A percentile compares a stretch with the other conserved stretches of the same genome.
Conservation (phyloP, 2,113 vertebrate genomes). For the Xiphophorus hellerii region DNA sequence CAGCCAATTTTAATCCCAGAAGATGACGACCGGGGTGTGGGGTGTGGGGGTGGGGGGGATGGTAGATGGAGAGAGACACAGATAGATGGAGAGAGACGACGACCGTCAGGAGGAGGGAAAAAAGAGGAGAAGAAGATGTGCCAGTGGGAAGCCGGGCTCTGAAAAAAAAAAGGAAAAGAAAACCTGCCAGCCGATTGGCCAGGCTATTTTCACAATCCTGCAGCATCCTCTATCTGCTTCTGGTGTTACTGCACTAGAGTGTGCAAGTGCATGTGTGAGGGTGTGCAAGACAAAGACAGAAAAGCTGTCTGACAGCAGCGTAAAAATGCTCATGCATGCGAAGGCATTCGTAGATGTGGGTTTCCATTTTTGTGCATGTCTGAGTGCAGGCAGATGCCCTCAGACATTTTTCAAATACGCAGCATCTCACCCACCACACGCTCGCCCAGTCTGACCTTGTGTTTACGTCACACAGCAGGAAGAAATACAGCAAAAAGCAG, state of each 20-base stretch:
- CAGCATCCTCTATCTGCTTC: slow-evolving; percentile 70
- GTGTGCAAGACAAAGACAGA: slow-evolving; percentile 7
- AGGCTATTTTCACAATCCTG: slow-evolving; percentile 55
- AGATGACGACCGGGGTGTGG: slow-evolving; percentile 48
- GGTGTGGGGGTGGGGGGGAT: slow-evolving; percentile 54
- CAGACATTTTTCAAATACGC: slow-evolving; percentile 54
- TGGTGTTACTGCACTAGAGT: slow-evolving; percentile 48
- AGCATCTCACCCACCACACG: slow-evolving; percentile 53
- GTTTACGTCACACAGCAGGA: slow-evolving; percentile 45
- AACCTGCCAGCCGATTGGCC: slow-evolving; percentile 72
- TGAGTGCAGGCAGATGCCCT: slow-evolving; percentile 46
- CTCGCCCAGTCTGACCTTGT: slow-evolving; percentile 66
- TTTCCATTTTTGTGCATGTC: neutral
- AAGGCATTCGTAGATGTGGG: slow-evolving; percentile 15
- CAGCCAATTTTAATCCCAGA: slow-evolving; percentile 71
- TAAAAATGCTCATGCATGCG: slow-evolving; percentile 33
- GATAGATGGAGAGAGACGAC: slow-evolving; percentile 67
- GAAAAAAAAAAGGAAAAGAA: slow-evolving; percentile 11
- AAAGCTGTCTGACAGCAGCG: slow-evolving; percentile 1
- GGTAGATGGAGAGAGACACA: slow-evolving; percentile 54
- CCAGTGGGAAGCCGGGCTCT: slow-evolving; percentile 76
- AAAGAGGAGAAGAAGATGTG: slow-evolving; percentile 74
- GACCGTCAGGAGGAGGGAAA: slow-evolving; percentile 64
- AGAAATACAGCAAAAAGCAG: slow-evolving; percentile 46
- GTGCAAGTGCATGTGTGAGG: neutral